These are phyloP conservation scores for Catharus minimus DNA, from an alignment of 2,113 vertebrate species.

Conservation along the genomic window DNA sequence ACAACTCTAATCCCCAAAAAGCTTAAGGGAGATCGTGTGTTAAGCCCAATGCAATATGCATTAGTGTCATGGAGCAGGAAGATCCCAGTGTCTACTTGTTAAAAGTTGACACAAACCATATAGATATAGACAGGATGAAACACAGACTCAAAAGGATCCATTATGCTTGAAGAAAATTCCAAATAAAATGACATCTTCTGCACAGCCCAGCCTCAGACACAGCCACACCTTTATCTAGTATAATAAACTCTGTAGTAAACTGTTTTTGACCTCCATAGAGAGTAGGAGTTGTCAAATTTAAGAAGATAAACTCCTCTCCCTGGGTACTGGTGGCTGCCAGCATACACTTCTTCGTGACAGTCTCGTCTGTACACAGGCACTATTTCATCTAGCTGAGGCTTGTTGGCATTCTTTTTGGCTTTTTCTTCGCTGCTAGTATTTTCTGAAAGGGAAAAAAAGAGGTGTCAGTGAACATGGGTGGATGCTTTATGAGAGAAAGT, in stretches of 20 bases:
- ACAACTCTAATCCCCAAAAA: slow-evolving; percentile 33
- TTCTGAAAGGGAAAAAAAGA: slow-evolving; percentile 67
- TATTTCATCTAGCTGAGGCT: slow-evolving; percentile 96
- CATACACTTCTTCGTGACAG: slow-evolving; percentile 98
- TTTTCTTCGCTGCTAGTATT: slow-evolving; percentile 87
- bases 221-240: slow-evolving; percentile 89
- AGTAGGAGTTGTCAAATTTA: slow-evolving; percentile 99
- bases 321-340: slow-evolving; percentile 98
- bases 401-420: slow-evolving; percentile 90
- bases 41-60: slow-evolving; percentile 66
- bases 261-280: slow-evolving; percentile 97
- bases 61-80: slow-evolving; percentile 61
- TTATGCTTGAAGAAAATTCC: slow-evolving; percentile 69
- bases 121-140: slow-evolving; percentile 62
- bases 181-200: slow-evolving; percentile 70
- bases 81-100: slow-evolving; percentile 65
- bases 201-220: slow-evolving; percentile 74
- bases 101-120: slow-evolving; percentile 69
- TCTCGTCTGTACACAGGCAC: slow-evolving; percentile 99
- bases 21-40: slow-evolving; percentile 48
- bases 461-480: not conserved
- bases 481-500: not conserved
- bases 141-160: slow-evolving; percentile 70
- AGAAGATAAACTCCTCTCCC: slow-evolving; percentile 97
- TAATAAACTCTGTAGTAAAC: slow-evolving; percentile 99